These are phyloP conservation scores for Zhuqinia jingwanae DNA, from an alignment of 2,888 invertebrate species.

Conservation along the genomic window DNA sequence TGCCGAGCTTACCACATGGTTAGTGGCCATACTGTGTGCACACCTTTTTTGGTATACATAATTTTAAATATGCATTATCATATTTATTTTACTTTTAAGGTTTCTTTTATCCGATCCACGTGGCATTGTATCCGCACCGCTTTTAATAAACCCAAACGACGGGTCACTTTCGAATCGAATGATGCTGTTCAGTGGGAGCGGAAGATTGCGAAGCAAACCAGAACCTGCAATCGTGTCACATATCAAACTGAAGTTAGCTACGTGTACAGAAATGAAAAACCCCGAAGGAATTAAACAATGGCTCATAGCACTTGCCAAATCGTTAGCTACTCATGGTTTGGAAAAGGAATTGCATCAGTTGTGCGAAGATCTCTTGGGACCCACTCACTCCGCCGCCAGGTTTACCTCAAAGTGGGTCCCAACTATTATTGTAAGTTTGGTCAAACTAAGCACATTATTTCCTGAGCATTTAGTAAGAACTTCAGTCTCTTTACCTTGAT, in stretches of 20 bases:
- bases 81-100: conserved; percentile 56
- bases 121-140: conserved; percentile 72
- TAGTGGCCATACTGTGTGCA: neutral
- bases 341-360: conserved; percentile 88
- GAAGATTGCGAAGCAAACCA: conserved; percentile 75
- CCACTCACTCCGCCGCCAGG: conserved; percentile 85
- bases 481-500: too few relatives aligned
- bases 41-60: neutral
- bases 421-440: conserved; percentile 67
- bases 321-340: conserved; percentile 86
- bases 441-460: too few relatives aligned
- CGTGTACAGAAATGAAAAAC: conserved; percentile 87
- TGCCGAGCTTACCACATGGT: conserved; percentile 88
- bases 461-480: too few relatives aligned
- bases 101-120: conserved; percentile 71
- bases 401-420: conserved; percentile 82
- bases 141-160: conserved; percentile 54
- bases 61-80: neutral
- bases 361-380: conserved; percentile 90
- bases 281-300: conserved; percentile 89
- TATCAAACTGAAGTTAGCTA: conserved; percentile 87
- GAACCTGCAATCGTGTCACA: conserved; percentile 81
- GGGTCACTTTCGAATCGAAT: conserved; percentile 47
- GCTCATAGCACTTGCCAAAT: conserved; percentile 85
- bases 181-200: conserved; percentile 47